Percentiles rank a stretch among this genome's conserved stretches.
phyloP scores from a whole-genome alignment of 2,888 invertebrate species.

The Andrena trimmerana region DNA sequence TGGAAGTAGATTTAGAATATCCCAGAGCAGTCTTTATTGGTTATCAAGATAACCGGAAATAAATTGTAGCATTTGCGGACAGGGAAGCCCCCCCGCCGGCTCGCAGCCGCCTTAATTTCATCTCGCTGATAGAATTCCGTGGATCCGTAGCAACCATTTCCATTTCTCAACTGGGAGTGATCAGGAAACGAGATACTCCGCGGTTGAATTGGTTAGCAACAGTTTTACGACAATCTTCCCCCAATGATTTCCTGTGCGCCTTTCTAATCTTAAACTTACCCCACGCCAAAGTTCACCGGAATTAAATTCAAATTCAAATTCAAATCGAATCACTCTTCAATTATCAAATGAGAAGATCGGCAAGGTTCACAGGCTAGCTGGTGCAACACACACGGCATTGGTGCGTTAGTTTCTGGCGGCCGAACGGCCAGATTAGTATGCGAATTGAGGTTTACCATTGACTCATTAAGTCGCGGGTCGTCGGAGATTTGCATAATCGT shows the following conservation, averaged over 20 bases:
- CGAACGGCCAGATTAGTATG: constrained; percentile 45
- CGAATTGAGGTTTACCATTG: constrained; percentile 58
- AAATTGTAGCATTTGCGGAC: constrained; percentile 65
- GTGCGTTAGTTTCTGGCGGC: constrained; percentile 19
- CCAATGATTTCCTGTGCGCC: not conserved
- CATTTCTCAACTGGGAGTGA: constrained; percentile 47
- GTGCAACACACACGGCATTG: not conserved
- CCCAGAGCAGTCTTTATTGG: constrained; percentile 3
- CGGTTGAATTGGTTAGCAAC: constrained; percentile 25
- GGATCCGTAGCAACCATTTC: constrained; percentile 25
- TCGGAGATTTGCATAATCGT: constrained; percentile 63
- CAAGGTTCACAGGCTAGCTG: too few species aligned
- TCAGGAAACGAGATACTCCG: constrained; percentile 50
- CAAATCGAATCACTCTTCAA: not conserved
- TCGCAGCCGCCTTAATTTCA: constrained; percentile 70
- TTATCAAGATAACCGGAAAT: constrained; percentile 64
- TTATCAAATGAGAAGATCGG: not conserved
- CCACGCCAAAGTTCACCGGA: not conserved
- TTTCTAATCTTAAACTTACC: not conserved
- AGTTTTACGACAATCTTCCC: constrained; percentile 10
- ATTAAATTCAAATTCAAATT: not conserved
- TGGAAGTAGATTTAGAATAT: constrained; percentile 4
- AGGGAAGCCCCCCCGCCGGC: constrained; percentile 36
- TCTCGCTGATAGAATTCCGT: constrained; percentile 67
- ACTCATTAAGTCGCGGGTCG: constrained; percentile 60